Percentiles rank a stretch among this genome's conserved stretches.
phyloP scores from a whole-genome alignment of 2,113 vertebrate species.

The Tyto alba region DNA sequence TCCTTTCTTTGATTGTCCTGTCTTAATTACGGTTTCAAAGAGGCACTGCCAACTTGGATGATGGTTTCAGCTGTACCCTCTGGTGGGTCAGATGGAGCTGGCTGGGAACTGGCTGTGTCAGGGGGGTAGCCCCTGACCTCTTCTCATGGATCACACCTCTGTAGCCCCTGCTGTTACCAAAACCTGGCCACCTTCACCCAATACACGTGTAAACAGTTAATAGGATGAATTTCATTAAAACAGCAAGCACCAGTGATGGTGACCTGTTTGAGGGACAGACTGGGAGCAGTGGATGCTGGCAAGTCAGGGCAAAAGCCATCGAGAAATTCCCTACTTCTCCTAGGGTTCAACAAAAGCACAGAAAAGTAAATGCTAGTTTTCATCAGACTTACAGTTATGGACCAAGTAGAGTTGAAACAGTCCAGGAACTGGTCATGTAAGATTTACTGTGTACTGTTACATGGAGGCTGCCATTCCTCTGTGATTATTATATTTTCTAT shows the following conservation, averaged over 20 bases:
- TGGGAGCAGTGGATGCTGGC: neutral
- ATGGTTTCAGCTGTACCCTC: neutral
- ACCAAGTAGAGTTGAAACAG: neutral
- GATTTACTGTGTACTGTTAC: neutral
- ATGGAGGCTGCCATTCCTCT: neutral
- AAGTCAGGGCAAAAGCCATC: neutral
- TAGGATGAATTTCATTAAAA: neutral
- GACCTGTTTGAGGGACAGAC: neutral
- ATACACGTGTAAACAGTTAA: neutral
- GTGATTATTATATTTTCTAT: slow-evolving; percentile 29
- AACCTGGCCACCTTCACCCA: neutral
- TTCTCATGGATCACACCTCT: neutral
- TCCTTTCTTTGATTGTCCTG: neutral
- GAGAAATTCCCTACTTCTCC: neutral
- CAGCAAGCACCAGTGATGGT: neutral
- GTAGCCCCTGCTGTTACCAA: neutral
- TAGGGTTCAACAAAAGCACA: neutral
- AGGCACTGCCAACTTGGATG: neutral
- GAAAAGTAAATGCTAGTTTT: neutral
- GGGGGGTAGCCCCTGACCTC: neutral
- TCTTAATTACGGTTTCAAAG: neutral
- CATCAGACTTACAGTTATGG: neutral
- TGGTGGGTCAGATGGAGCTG: neutral
- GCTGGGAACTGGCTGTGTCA: neutral
- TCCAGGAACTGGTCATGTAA: neutral